A percentile compares a stretch with the other conserved stretches of the same genome.
phyloP scores from a whole-genome alignment of 1,140 invertebrate species.

The Bombyx mandarina region DNA sequence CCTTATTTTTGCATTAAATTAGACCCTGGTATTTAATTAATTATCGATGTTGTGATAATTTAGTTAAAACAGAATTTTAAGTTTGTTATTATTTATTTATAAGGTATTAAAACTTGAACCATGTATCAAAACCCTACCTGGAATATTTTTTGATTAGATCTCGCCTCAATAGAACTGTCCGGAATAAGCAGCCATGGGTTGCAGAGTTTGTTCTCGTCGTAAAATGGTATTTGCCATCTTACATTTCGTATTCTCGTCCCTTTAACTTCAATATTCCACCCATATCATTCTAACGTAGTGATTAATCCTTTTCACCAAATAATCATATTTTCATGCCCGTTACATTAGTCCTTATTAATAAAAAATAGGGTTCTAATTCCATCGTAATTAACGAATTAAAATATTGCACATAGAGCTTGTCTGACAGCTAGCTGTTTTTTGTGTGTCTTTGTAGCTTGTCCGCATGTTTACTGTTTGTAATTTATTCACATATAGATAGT shows the following conservation, averaged over 20 bases:
- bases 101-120: too few species aligned
- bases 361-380: conserved; percentile 24
- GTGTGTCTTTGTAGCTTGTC: conserved; percentile 29
- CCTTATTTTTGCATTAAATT: conserved; percentile 60
- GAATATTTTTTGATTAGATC: conserved; percentile 52
- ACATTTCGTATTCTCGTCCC: conserved; percentile 12
- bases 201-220: conserved; percentile 44
- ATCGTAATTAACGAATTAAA: conserved; percentile 18
- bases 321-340: conserved; percentile 17
- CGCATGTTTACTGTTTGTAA: conserved; percentile 42
- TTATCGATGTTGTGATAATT: conserved; percentile 62
- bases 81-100: too few species aligned
- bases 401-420: conserved; percentile 30
- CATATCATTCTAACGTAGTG: conserved; percentile 11
- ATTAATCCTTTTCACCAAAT: too few species aligned
- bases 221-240: conserved; percentile 27
- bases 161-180: conserved; percentile 58
- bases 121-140: conserved; percentile 4
- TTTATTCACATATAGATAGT: too few species aligned
- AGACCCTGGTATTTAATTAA: conserved; percentile 28
- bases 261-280: conserved; percentile 19
- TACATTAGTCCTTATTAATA: conserved; percentile 24
- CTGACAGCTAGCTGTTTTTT: conserved; percentile 32
- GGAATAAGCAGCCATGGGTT: conserved; percentile 47
- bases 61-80: conserved; percentile 21